Evolutionary conservation across 2,888 invertebrate genomes (phyloP), one percentile per base, ranked within the genome.

Genomic region (Abrostola tripartita): DNA sequence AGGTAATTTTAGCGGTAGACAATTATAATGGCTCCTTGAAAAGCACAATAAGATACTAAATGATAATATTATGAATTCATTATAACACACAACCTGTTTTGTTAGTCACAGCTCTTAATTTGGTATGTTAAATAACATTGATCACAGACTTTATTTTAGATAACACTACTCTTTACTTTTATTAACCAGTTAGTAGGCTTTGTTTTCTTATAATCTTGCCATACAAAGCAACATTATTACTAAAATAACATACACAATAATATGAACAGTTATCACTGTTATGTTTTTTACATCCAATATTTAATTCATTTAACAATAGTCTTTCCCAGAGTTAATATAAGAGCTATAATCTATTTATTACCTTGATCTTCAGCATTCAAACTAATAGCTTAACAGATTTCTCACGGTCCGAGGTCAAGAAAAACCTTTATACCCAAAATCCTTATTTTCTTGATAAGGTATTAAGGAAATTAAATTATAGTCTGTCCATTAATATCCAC

Each of bases 31-130:
- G 49, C n/a, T 65, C 52, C 61, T 61, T 71, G 7, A 52, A 40
- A 60, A 55, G 8, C 38, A 65, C 49, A 70, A 56, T 52, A 51
- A 61, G 37, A 61, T 55, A 12, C 57, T 12, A 40, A 12, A 51
- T 53, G 44, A 52, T 66, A 56, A 47, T 24, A 59, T 50, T 56
- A 62, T 61, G 66, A 69, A 69, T 65, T 64, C 37, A 62, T 65
- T 74, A 58, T 42, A 52, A 55, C 24, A 64, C 14, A 47, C 14
- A 68, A 72, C 65, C 44, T 12, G 72, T 75, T 66, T 51, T 60
- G n/a, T 70, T 68, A 78, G 11, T 73, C 70, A 70, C 35, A 51
- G 37, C 52, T 42, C 6, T 12, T 52, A 50, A 52, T 38, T 61
- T 55, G 52, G 56, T 37, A 40, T 68, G 10, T 52, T 5, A n/a